These are phyloP conservation scores for Beroe forskalii DNA, from an alignment of 37 sponge, comb jelly and placozoan species.

Conservation along the genomic window DNA sequence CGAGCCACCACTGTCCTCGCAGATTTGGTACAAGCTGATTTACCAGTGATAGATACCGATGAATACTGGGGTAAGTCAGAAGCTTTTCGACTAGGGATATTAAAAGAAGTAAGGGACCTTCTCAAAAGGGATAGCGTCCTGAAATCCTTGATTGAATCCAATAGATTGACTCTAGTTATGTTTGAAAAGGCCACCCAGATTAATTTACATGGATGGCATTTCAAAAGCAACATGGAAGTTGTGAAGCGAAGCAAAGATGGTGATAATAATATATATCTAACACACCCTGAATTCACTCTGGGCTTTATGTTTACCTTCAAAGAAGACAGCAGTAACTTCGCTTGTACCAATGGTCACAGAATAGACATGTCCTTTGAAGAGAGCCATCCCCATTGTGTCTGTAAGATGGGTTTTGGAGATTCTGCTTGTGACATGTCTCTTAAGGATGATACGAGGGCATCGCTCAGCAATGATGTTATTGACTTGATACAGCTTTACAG, in stretches of 20 bases:
- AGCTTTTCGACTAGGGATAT: neutral
- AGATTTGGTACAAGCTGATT: neutral
- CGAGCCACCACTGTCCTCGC: neutral
- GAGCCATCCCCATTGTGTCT: neutral
- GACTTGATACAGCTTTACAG: neutral
- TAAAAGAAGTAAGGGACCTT: neutral
- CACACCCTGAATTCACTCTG: neutral
- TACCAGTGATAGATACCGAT: neutral
- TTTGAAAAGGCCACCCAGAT: neutral
- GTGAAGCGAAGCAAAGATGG: neutral
- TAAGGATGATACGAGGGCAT: neutral
- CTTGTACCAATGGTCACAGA: neutral
- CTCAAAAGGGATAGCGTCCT: neutral
- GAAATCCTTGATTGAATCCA: neutral
- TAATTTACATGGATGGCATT: neutral
- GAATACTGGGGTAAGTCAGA: neutral
- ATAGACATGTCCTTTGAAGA: conserved; percentile 21
- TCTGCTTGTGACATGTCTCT: neutral
- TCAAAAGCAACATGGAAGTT: conserved; percentile 18
- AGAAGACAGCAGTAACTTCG: neutral
- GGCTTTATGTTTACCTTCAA: conserved; percentile 23
- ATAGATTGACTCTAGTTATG: neutral
- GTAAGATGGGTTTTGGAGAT: neutral
- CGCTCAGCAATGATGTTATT: neutral
- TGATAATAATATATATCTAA: neutral